Base-by-base conservation (phyloP, 2,113 vertebrate genomes). In the Cheirogaleus medius region DNA sequence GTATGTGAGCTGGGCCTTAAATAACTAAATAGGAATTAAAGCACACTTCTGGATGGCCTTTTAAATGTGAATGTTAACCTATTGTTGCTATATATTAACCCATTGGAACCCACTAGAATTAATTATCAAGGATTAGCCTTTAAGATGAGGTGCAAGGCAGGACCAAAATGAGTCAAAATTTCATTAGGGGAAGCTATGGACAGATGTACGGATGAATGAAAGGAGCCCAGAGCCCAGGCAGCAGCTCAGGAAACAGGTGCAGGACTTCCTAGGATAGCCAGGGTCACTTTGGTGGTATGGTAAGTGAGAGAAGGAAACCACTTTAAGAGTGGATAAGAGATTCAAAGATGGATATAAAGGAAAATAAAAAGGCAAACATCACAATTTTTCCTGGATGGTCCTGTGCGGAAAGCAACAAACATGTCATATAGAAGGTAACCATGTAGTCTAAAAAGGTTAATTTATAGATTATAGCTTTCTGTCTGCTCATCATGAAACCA, bases 11-110 rank as follows among this genome's bases (percentile, higher is more conserved):
- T 87, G 27, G 32, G 64, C 1, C 34, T 91, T 91, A 87, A 76
- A 32, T 54, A 54, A 84, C n/a, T 25, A 68, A 83, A 13, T 0
- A 92, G 34, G 17, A 95, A 86, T 82, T 60, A 93, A 90, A 82
- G 49, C 20, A 34, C 25, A 71, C 3, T n/a, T 90, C 54, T 77
- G 32, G 39, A 77, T 71, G 18, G 10, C 8, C 27, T 93, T 95
- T 90, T 73, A 90, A 87, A 90, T 18, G 8, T 83, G 21, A 73
- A 81, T 64, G 56, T 49, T 93, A 90, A 73, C 69, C 49, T 93
- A 37, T 58, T 63, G 66, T 68, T 47, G 6, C 25, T 60, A 34
- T 82, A 82, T 10, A 87, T 49, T 64, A 87, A 95, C n/a, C 18
- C 32, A 47, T 3, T 68, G 18, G 23, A 64, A 78, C 10, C 25